Base-by-base conservation (phyloP, 2,797 vertebrate genomes). In the Pangasius larnaudii region DNA sequence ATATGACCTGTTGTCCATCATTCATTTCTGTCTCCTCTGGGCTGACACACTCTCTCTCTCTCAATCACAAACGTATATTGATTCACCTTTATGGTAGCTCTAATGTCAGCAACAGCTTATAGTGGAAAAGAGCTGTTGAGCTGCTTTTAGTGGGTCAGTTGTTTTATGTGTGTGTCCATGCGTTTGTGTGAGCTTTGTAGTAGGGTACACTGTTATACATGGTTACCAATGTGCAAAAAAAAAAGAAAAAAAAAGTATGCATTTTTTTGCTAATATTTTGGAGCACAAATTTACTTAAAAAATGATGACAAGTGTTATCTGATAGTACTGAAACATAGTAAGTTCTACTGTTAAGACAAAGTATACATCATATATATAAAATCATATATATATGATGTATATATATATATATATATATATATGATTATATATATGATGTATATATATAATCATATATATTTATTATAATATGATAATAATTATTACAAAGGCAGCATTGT, bases 41-140 rank as follows among this genome's bases (percentile, higher is more conserved):
- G 30, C 19, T 75, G 39, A 81, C 77, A 42, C 83, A 53, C 75
- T 71, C 67, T 67, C 61, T 58, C 33, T 53, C 71, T 53, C 51
- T 24, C 11, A 51, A 92, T 91, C 91, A 89, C 90, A 89, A 51
- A 82, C 14, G 39, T 30, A 39, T 49, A 85, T 58, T 78, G 61
- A 69, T 87, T 85, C 74, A 78, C 74, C 61, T 88, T 85, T 27
- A 69, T 88, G 84, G 49, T 84, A 84, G 27, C 7, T 30, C 27
- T 67, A 67, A n/a, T 65, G 61, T 84, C 72, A 75, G 83, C 49
- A 36, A 59, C 11, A 85, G 27, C 42, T 53, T 71, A 33, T 33
- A 36, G 24, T 59, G 79, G 11, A 42, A 82, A 39, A 81, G 53
- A 8, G 33, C 53, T 24, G 61, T 11, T 51, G n/a, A 27, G 13